Conservation (phyloP, 2,888 invertebrate genomes). For the Psococerastis gibbosa region DNA sequence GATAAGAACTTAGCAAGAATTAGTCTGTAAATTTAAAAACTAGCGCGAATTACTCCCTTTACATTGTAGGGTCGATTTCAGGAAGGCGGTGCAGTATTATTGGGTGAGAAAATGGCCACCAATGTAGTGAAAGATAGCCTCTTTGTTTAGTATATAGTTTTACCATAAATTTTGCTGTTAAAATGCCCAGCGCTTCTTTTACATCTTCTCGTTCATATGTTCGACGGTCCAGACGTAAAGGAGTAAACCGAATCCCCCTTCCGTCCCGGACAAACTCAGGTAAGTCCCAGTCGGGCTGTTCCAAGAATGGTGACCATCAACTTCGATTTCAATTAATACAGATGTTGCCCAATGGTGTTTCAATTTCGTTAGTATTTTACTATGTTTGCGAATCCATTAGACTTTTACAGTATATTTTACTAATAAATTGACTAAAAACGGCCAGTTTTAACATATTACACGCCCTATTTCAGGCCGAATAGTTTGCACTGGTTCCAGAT, state of each 20-base stretch:
- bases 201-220: slow-evolving; percentile 83
- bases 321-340: neutral
- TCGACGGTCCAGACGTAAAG: slow-evolving; percentile 81
- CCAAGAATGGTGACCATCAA: neutral
- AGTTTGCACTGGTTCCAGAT: neutral
- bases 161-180: slow-evolving; percentile 27
- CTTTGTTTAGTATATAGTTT: slow-evolving; percentile 49
- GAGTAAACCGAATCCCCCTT: slow-evolving; percentile 67
- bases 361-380: no score
- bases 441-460: no score
- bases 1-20: no score
- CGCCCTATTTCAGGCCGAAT: no score
- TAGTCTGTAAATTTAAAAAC: no score
- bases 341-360: neutral
- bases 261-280: slow-evolving; percentile 65
- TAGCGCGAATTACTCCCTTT: no score
- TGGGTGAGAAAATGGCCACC: slow-evolving; percentile 69
- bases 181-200: slow-evolving; percentile 91
- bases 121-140: slow-evolving; percentile 57
- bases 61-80: no score
- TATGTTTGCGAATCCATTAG: no score
- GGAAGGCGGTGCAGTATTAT: slow-evolving; percentile 24
- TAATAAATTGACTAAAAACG: no score
- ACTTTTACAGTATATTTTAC: no score
- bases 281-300: slow-evolving; percentile 38